These are phyloP conservation scores for Rhyzopertha dominica DNA, from an alignment of 1,140 invertebrate genomes.

Conservation along the genomic window DNA sequence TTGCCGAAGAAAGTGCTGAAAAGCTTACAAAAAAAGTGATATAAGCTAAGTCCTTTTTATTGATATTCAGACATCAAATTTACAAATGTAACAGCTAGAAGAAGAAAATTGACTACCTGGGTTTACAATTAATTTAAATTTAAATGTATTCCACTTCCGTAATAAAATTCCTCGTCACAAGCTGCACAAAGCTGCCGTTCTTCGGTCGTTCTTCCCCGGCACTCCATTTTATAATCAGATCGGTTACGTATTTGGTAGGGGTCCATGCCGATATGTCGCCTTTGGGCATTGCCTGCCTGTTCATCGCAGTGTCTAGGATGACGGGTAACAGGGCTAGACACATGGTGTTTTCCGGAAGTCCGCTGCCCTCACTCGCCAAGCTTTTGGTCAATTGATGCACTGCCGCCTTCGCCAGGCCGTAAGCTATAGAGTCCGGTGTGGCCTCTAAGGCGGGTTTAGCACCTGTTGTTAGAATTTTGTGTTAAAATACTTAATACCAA, in stretches of 20 bases:
- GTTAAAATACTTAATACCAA: too few species aligned
- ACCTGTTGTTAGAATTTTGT: too few species aligned
- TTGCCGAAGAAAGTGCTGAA: too few species aligned
- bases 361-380: conserved; percentile 58
- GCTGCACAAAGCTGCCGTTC: conserved; percentile 78
- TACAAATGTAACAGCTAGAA: too few species aligned
- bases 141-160: conserved; percentile 9
- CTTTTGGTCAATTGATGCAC: conserved; percentile 50
- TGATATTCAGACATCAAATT: too few species aligned
- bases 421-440: conserved; percentile 68
- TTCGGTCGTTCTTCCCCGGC: conserved; percentile 66
- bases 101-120: too few species aligned
- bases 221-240: conserved; percentile 76
- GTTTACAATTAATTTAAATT: too few species aligned
- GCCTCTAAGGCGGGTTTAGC: conserved; percentile 85
- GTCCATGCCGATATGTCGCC: conserved; percentile 88
- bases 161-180: conserved; percentile 68
- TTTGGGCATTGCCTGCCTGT: conserved; percentile 94
- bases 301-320: conserved; percentile 94
- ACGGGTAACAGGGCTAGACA: conserved; percentile 82
- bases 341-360: conserved; percentile 62
- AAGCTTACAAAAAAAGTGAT: too few species aligned
- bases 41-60: too few species aligned
- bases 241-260: conserved; percentile 71
- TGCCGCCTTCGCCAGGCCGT: conserved; percentile 13